Base-by-base conservation (phyloP, 2,888 invertebrate genomes). In the Leptura quadrifasciata region DNA sequence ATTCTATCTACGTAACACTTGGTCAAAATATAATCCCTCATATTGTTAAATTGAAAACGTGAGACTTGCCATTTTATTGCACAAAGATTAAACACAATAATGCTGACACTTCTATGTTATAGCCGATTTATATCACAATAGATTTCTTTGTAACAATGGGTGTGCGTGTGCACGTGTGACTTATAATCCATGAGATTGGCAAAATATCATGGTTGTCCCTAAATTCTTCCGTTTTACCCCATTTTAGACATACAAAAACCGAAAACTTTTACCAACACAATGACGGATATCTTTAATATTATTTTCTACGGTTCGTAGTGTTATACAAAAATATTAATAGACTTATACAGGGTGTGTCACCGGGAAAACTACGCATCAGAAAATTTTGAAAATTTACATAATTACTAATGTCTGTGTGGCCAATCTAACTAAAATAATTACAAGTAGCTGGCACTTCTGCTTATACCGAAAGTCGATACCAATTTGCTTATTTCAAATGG, bases 141-240 rank as follows among this genome's bases (percentile, higher is more conserved):
- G 39, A 47, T 21, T 39, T 20, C 21, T 21, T 39, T 20, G n/a
- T 21, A 24, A 64, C 64, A 64, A 64, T 35, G n/a, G 35, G 24
- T 52, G 24, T 24, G 21, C 20, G 17, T 65, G 35, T 52, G 65
- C 47, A 65, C 54, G 35, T 52, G 65, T 21, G 52, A 65, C 24
- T 57, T 47, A 63, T 61, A 70, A 83, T 83, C 81, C 75, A 67
- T 73, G 83, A 79, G 82, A 83, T 84, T 80, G 79, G 24, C 55
- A 64, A 79, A 77, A 78, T 78, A 80, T 76, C 81, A 81, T 78
- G 81, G 58, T 76, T 61, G 67, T 54, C 65, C 72, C 71, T 27
- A 17, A 31, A 39, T 74, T 35, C 58, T 60, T 64, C 24, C 69
- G 35, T 18, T 60, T 55, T 74, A 63, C 69, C 52, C 52, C 61